Evolutionary conservation across 2,888 invertebrate genomes (phyloP).

Genomic region (Tethea ocularis): DNA sequence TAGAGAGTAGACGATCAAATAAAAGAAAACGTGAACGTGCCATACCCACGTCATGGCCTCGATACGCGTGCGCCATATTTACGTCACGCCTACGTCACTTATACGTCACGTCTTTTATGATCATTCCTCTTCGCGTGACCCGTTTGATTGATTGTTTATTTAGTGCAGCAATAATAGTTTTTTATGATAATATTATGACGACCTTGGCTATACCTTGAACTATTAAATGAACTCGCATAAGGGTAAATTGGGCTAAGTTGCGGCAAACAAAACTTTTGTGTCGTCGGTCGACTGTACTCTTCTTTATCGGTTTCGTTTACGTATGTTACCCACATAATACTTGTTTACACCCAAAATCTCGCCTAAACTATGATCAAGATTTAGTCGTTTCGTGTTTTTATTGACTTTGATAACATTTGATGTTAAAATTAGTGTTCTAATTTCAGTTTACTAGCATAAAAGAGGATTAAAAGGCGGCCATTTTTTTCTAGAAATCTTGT

Average conservation of each 20-base stretch:
- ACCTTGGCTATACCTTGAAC: constrained; percentile 28
- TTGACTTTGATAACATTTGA: too few relatives aligned
- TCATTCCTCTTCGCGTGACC: constrained; percentile 6
- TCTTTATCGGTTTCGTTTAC: constrained; percentile 22
- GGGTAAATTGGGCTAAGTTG: constrained; percentile 27
- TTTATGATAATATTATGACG: constrained; percentile 23
- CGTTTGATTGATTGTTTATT: constrained; percentile 7
- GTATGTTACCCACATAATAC: constrained; percentile 35
- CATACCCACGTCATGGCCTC: constrained; percentile 6
- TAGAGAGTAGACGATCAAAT: constrained; percentile 3
- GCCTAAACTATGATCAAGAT: constrained; percentile 47
- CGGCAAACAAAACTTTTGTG: constrained; percentile 33
- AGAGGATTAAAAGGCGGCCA: too few relatives aligned
- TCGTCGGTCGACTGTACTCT: neutral
- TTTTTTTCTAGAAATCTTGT: too few relatives aligned
- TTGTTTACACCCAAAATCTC: constrained; percentile 30
- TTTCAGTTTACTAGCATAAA: too few relatives aligned
- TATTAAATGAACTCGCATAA: constrained; percentile 18
- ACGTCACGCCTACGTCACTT: constrained; percentile 41
- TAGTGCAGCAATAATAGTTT: constrained; percentile 20
- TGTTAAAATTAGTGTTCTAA: too few relatives aligned
- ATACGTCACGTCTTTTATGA: constrained; percentile 30
- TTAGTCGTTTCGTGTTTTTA: constrained; percentile 24
- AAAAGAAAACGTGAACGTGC: constrained; percentile 1
- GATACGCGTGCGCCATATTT: constrained; percentile 16